These are phyloP conservation scores for Leucoma salicis DNA, from an alignment of 2,888 invertebrate genomes.

Conservation along the genomic window DNA sequence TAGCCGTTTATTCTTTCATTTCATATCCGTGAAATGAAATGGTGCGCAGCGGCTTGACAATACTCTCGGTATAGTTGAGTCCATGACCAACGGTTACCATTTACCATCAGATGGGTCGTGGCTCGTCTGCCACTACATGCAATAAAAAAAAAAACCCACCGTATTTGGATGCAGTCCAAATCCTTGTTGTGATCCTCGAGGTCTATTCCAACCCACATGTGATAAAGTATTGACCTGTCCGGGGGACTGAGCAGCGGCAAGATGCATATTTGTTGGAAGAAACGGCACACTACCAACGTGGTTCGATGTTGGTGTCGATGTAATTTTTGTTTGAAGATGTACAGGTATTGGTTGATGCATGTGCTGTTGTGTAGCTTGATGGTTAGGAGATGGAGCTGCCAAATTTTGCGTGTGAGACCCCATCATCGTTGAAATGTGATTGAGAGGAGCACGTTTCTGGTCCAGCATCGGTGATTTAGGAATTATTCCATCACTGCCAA, in stretches of 20 bases:
- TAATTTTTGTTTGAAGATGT: slow-evolving; percentile 49
- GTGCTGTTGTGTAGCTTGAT: slow-evolving; percentile 43
- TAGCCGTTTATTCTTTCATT: too few species aligned
- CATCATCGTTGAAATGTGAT: slow-evolving; percentile 32
- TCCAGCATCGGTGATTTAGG: slow-evolving; percentile 56
- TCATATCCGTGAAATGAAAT: too few species aligned
- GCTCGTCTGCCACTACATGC: too few species aligned
- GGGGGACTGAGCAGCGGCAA: slow-evolving; percentile 38
- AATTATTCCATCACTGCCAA: slow-evolving; percentile 59
- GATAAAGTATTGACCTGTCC: slow-evolving; percentile 50
- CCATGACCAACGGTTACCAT: too few species aligned
- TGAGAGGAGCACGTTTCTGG: slow-evolving; percentile 54
- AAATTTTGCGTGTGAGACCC: slow-evolving; percentile 16
- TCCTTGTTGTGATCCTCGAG: slow-evolving; percentile 57
- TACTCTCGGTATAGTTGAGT: too few species aligned
- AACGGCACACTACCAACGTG: slow-evolving; percentile 70
- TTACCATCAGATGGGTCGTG: too few species aligned
- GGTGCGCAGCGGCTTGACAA: too few species aligned
- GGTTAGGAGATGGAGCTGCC: slow-evolving; percentile 28
- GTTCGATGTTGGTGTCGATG: slow-evolving; percentile 30
- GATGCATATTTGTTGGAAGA: slow-evolving; percentile 50
- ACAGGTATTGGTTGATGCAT: slow-evolving; percentile 38
- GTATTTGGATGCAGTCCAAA: slow-evolving; percentile 57
- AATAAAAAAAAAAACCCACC: too few species aligned
- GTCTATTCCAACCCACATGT: slow-evolving; percentile 59